Base-by-base conservation (phyloP, 2,113 vertebrate genomes). In the Thinocorus orbignyianus region DNA sequence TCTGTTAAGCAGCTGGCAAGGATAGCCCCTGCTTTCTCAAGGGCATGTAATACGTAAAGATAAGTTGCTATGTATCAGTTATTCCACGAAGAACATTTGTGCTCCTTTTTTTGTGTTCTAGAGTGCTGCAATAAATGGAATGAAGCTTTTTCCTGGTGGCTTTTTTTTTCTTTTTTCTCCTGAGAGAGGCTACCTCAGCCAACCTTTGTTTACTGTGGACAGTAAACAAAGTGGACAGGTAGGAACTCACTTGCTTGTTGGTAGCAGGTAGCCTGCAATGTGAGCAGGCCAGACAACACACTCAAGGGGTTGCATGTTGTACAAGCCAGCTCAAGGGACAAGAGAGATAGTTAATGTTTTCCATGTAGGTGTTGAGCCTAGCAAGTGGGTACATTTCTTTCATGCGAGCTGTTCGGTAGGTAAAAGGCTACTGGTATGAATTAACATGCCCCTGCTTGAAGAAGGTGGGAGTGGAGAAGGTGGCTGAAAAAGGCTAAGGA, bases 51-150 rank as follows among this genome's bases (percentile, higher is more conserved):
- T 79, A 37, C 17, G 6, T 71, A 81, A 82, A 49, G 41, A 72
- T 55, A 55, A 73, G 28, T 10, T 73, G 41, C 44, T 55, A 9
- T 13, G 2, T 85, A 44, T 73, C 48, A 61, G 14, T 82, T 72
- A 51, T 39, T 92, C 76, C 28, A 58, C 15, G 4, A 80, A 86
- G 68, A 95, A 86, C 15, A 10, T 3, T 49, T 81, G 49, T 86
- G 68, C n/a, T 93, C 6, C 9, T 65, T 72, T 80, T 80, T 39
- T 68, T 73, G 12, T 89, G 3, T 81, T 86, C 33, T 82, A 24
- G 79, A 85, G 48, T 76, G 33, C 76, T 83, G 76, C 66, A 90
- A 23, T 87, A 95, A 93, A 79, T 82, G 79, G 74, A 95, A 76
- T 2, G 0, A 78, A 92, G 54, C 31, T 60, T 69, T 58, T 58